phyloP scores from a whole-genome alignment of 1,140 invertebrate species.

The Drosophila miranda region DNA sequence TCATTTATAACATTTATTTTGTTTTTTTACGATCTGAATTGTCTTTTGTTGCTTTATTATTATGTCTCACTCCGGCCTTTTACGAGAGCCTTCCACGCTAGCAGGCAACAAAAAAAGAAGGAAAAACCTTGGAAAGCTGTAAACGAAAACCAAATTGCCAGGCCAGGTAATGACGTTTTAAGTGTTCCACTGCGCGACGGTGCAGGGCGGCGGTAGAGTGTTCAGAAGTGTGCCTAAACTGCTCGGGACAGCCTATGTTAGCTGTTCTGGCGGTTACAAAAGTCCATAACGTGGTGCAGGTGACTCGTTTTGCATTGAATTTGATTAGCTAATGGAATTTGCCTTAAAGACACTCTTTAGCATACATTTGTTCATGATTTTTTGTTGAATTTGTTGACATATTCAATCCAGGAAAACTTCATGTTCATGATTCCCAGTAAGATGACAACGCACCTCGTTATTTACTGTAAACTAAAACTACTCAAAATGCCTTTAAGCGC shows the following conservation, averaged over 20 bases:
- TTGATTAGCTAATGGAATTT: slow-evolving; percentile 1
- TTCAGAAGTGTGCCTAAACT: neutral
- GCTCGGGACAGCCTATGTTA: no score
- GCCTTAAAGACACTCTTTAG: no score
- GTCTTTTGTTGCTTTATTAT: slow-evolving; percentile 79
- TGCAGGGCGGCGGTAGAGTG: neutral
- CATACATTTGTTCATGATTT: no score
- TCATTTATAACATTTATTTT: slow-evolving; percentile 79
- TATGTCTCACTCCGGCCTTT: slow-evolving; percentile 74
- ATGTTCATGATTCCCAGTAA: no score
- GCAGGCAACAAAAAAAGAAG: neutral
- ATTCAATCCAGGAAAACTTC: no score
- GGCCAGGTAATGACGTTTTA: slow-evolving; percentile 47
- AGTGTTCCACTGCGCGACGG: slow-evolving; percentile 21
- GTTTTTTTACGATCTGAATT: slow-evolving; percentile 77
- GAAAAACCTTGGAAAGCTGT: slow-evolving; percentile 16
- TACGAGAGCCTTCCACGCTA: slow-evolving; percentile 42
- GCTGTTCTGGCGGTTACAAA: no score
- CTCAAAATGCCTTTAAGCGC: no score
- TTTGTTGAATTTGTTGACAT: no score
- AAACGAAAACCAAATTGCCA: slow-evolving; percentile 36
- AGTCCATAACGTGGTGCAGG: slow-evolving; percentile 19
- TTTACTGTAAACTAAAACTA: no score
- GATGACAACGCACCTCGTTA: no score
- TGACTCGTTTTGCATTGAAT: neutral